Evolutionary conservation across 2,113 vertebrate genomes (phyloP).

Genomic region (Pterocles burchelli): DNA sequence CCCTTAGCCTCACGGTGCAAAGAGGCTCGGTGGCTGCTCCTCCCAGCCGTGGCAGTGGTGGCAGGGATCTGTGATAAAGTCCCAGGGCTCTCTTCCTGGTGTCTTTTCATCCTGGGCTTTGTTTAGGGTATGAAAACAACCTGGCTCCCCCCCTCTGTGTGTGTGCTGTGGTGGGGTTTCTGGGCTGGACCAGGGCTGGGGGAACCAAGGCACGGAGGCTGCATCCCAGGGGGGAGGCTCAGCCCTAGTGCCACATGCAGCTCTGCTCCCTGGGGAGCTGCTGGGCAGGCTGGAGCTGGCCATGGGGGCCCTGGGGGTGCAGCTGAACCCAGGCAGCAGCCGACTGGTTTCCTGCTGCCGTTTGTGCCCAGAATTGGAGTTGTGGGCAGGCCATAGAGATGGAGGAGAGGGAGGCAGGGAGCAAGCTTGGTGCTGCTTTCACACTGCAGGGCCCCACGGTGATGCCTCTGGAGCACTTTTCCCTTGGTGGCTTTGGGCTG

Average conservation of each 20-base stretch:
- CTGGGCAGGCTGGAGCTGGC: not conserved
- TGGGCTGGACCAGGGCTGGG: not conserved
- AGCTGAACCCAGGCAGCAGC: not conserved
- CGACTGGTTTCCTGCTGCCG: not conserved
- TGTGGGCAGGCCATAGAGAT: not conserved
- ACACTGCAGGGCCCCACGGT: not conserved
- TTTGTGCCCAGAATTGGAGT: not conserved
- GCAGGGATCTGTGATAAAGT: not conserved
- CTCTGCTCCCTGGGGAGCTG: not conserved
- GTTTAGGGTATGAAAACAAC: not conserved
- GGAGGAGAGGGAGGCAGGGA: not conserved
- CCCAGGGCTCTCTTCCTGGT: not conserved
- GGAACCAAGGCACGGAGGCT: not conserved
- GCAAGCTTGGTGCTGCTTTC: not conserved
- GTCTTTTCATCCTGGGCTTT: not conserved
- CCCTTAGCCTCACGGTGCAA: not conserved
- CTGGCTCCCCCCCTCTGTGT: not conserved
- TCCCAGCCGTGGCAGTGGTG: not conserved
- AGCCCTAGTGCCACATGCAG: not conserved
- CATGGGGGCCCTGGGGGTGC: fast-evolving
- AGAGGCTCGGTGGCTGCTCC: not conserved
- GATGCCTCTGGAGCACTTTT: not conserved
- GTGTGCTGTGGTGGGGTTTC: not conserved
- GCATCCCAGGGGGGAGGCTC: not conserved
- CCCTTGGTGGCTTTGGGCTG: not conserved